Evolutionary conservation across 1,140 invertebrate genomes (phyloP).

Genomic region (Temnothorax curvispinosus): DNA sequence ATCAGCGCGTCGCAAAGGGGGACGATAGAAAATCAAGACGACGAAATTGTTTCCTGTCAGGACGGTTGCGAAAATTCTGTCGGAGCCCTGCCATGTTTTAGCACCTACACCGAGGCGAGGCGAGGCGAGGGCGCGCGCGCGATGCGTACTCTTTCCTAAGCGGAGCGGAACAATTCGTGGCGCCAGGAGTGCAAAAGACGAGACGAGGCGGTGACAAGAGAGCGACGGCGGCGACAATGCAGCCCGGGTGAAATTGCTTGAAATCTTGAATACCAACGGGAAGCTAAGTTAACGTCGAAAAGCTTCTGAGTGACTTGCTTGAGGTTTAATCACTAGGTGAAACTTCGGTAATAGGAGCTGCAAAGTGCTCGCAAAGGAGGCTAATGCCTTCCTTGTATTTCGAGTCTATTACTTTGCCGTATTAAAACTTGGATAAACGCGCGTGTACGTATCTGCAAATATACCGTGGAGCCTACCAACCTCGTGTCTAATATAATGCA

Average conservation of each 20-base stretch:
- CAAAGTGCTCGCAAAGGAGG: slow-evolving; percentile 79
- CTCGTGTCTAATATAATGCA: slow-evolving; percentile 24
- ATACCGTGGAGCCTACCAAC: slow-evolving; percentile 18
- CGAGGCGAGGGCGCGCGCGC: not conserved
- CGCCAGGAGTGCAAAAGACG: slow-evolving; percentile 36
- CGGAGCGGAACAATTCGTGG: slow-evolving; percentile 64
- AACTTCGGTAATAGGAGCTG: slow-evolving; percentile 79
- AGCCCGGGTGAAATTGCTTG: slow-evolving; percentile 69
- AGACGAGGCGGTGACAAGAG: slow-evolving; percentile 30
- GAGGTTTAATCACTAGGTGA: slow-evolving; percentile 78
- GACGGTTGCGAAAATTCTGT: slow-evolving; percentile 59
- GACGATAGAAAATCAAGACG: slow-evolving; percentile 59
- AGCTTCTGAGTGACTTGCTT: slow-evolving; percentile 79
- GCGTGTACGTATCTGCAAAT: slow-evolving; percentile 34
- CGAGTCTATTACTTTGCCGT: slow-evolving; percentile 69
- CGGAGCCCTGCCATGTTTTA: slow-evolving; percentile 42
- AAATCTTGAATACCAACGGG: slow-evolving; percentile 73
- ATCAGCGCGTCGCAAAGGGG: slow-evolving; percentile 59
- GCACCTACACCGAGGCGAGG: not conserved
- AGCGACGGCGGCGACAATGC: slow-evolving; percentile 62
- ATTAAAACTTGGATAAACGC: slow-evolving; percentile 77
- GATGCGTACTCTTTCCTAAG: slow-evolving; percentile 53
- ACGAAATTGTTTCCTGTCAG: slow-evolving; percentile 61
- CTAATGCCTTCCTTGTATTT: slow-evolving; percentile 76
- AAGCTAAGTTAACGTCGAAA: slow-evolving; percentile 76